Evolutionary conservation across 2,888 invertebrate species (phyloP).

Genomic region (Odontomyia ornata): DNA sequence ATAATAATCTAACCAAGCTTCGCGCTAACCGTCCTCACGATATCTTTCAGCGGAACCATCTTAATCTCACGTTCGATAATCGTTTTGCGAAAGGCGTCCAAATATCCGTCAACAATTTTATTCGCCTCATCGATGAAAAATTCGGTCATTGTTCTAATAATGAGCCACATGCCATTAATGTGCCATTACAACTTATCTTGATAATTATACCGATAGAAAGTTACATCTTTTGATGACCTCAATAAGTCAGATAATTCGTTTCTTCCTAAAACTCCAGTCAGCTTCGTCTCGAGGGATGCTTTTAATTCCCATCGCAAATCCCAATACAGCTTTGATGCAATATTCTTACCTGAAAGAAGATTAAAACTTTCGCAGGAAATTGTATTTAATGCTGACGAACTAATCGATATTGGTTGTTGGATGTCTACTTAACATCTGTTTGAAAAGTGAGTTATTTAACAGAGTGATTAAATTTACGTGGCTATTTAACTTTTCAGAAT

Average conservation of each 20-base stretch:
- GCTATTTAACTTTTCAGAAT: too few species aligned
- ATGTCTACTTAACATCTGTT: too few species aligned
- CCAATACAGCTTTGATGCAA: constrained; percentile 29
- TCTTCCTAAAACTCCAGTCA: not conserved
- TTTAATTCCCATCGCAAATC: constrained; percentile 21
- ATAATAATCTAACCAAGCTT: constrained; percentile 15
- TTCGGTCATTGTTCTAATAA: not conserved
- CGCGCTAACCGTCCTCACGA: not conserved
- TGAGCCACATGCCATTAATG: too few species aligned
- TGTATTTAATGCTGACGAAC: not conserved
- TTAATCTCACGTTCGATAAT: not conserved
- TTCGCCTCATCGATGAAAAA: not conserved
- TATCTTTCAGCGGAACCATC: constrained; percentile 16
- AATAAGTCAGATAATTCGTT: not conserved
- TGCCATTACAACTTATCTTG: not conserved
- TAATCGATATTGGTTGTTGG: too few species aligned
- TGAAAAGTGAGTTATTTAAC: too few species aligned
- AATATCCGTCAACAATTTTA: constrained; percentile 11
- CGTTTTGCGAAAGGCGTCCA: not conserved
- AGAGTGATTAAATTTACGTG: too few species aligned
- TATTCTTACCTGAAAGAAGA: constrained; percentile 7
- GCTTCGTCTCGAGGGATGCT: not conserved
- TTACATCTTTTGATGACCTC: not conserved
- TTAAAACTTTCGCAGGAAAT: not conserved
- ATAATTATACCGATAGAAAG: constrained; percentile 18